Evolutionary conservation across 2,113 vertebrate species (phyloP).

Genomic region (Pachyramphus minor): DNA sequence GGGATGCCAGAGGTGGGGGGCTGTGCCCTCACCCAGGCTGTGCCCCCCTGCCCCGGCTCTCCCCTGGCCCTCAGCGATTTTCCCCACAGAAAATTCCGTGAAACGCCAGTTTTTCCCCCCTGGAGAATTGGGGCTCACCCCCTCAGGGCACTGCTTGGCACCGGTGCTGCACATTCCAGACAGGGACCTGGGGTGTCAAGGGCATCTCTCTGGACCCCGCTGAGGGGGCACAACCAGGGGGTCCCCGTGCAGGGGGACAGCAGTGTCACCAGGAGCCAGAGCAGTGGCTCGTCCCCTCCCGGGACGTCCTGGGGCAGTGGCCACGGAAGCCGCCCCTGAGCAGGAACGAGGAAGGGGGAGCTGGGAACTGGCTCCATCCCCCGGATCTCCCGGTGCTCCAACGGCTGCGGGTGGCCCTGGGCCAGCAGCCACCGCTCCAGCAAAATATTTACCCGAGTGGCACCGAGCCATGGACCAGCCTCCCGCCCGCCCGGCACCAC

Average conservation of each 20-base stretch:
- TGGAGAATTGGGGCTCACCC: neutral
- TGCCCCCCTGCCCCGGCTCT: neutral
- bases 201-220: neutral
- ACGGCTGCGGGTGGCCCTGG: conserved; percentile 39
- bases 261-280: neutral
- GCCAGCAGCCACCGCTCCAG: conserved; percentile 53
- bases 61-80: neutral
- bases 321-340: neutral
- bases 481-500: neutral
- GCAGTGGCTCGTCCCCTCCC: neutral
- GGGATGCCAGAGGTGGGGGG: neutral
- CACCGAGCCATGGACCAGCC: conserved; percentile 46
- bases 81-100: neutral
- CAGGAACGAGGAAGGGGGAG: conserved; percentile 14
- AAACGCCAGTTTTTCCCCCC: neutral
- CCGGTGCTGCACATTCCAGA: accelerated
- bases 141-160: neutral
- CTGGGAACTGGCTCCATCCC: conserved; percentile 9
- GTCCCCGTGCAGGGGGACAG: neutral
- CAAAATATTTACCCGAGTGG: conserved; percentile 68
- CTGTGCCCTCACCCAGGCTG: neutral
- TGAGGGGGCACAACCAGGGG: neutral
- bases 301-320: neutral
- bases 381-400: conserved; percentile 59
- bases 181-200: accelerated